Evolutionary conservation across 2,113 vertebrate genomes (phyloP).

Genomic region (Syngnathoides biaculeatus): DNA sequence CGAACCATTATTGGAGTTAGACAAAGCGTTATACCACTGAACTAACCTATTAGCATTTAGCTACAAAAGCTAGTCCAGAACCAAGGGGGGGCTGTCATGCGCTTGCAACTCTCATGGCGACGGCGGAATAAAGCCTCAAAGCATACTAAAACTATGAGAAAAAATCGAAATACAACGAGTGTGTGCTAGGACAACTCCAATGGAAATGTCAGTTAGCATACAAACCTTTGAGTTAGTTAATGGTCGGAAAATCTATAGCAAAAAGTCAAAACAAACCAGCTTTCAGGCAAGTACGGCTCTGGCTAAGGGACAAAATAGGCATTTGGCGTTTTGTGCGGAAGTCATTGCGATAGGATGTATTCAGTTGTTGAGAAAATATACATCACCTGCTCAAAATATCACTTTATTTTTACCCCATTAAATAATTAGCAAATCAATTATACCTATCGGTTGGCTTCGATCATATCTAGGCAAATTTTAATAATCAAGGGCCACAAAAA

Average conservation of each 20-base stretch:
- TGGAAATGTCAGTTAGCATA: background rate
- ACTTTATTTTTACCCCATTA: no score
- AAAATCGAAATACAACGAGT: background rate
- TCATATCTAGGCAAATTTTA: no score
- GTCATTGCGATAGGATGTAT: background rate
- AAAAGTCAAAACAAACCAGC: slow-evolving; percentile 48
- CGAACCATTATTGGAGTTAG: background rate
- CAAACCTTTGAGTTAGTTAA: slow-evolving; percentile 52
- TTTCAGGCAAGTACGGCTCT: slow-evolving; percentile 36
- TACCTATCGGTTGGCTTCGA: no score
- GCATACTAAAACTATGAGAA: background rate
- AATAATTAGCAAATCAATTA: no score
- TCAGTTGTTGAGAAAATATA: no score
- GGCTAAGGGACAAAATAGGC: slow-evolving; percentile 22
- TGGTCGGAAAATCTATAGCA: slow-evolving; percentile 17
- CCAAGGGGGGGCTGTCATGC: slow-evolving; percentile 9
- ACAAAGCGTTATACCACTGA: background rate
- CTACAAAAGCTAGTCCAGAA: background rate
- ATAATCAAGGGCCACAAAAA: no score
- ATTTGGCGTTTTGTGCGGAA: slow-evolving; percentile 5
- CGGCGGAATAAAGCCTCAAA: background rate
- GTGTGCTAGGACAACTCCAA: rapidly evolving
- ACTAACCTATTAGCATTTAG: background rate
- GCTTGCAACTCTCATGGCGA: background rate
- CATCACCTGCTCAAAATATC: no score